These are phyloP conservation scores for Chironomus riparius DNA, from an alignment of 2,888 invertebrate genomes.

Conservation along the genomic window DNA sequence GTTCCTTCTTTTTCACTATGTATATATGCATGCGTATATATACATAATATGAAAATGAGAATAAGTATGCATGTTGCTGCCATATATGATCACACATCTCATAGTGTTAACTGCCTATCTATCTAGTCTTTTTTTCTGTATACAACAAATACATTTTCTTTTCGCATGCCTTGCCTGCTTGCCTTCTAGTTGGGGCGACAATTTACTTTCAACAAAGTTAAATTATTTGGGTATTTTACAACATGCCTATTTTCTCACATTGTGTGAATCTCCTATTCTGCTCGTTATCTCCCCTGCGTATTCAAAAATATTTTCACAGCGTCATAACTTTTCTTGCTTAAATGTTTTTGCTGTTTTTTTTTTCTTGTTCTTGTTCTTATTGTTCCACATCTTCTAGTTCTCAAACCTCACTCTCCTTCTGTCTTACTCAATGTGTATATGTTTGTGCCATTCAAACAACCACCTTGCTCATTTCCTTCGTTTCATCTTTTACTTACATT, in stretches of 20 bases:
- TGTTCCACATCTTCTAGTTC: neutral
- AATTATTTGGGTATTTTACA: slow-evolving; percentile 23
- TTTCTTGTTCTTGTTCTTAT: neutral
- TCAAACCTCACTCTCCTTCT: neutral
- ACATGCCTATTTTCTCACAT: neutral
- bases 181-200: neutral
- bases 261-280: neutral
- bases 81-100: no score
- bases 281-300: slow-evolving; percentile 7
- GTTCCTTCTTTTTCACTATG: neutral
- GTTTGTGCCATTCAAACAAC: no score
- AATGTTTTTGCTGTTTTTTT: neutral
- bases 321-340: slow-evolving; percentile 12
- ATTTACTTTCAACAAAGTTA: slow-evolving; percentile 8
- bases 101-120: no score
- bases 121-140: no score
- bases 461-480: no score
- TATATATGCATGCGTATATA: neutral
- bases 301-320: slow-evolving; percentile 18
- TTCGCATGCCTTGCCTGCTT: neutral
- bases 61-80: no score
- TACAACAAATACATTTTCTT: no score
- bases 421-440: no score
- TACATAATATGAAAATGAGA: neutral
- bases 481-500: no score